phyloP scores from a whole-genome alignment of 2,888 invertebrate species.

The Platycheirus albimanus region DNA sequence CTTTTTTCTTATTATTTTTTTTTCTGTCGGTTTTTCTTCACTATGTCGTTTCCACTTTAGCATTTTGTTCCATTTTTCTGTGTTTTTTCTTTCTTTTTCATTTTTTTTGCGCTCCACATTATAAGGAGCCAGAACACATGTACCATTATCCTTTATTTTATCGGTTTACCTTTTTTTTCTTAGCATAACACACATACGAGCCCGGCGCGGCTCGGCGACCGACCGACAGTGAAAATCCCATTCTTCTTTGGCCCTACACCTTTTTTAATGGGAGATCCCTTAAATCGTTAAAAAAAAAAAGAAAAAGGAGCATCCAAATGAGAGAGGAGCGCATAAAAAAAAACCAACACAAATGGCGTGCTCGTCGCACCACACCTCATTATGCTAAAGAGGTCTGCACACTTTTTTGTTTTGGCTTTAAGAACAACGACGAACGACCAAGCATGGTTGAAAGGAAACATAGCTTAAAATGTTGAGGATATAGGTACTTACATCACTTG shows the following conservation, averaged over 20 bases:
- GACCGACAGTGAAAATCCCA: not conserved
- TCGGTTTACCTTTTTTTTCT: constrained; percentile 49
- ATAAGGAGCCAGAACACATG: constrained; percentile 67
- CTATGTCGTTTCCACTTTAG: constrained; percentile 51
- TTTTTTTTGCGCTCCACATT: constrained; percentile 32
- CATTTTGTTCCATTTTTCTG: constrained; percentile 45
- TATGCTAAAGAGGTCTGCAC: constrained; percentile 62
- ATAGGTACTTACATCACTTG: constrained; percentile 68
- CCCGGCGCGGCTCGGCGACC: not conserved
- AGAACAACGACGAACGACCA: constrained; percentile 18
- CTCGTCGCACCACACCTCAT: constrained; percentile 70
- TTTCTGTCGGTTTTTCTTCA: constrained; percentile 34
- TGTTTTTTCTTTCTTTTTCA: too few species aligned
- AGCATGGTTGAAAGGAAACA: constrained; percentile 23
- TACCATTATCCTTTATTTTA: constrained; percentile 73
- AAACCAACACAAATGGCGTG: constrained; percentile 50
- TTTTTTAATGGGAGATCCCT: constrained; percentile 65
- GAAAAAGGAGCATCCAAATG: constrained; percentile 61
- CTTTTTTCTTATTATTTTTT: constrained; percentile 21
- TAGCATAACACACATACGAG: constrained; percentile 18
- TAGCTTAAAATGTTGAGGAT: constrained; percentile 51
- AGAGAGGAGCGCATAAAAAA: constrained; percentile 26
- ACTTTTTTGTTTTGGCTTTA: constrained; percentile 28
- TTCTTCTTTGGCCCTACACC: constrained; percentile 31
- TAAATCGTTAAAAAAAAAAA: constrained; percentile 52